These are phyloP conservation scores for Reticulitermes speratus DNA, from an alignment of 1,140 invertebrate genomes.

Conservation along the genomic window DNA sequence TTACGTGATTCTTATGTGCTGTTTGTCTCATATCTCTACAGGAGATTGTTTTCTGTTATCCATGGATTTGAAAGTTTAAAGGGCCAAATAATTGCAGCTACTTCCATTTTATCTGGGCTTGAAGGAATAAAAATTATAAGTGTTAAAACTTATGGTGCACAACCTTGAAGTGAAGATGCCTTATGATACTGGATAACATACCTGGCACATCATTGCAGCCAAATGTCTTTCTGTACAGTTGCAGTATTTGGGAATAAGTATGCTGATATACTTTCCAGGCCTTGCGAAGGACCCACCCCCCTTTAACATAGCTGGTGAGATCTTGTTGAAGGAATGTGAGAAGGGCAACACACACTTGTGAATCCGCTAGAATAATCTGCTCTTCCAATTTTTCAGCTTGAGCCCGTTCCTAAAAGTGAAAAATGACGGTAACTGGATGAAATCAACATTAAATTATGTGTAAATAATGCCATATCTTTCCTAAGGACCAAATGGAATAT, in stretches of 20 bases:
- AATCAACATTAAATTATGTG: too few species aligned
- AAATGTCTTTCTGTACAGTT: slow-evolving; percentile 48
- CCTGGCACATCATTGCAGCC: slow-evolving; percentile 7
- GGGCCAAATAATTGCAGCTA: too few species aligned
- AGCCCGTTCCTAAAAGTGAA: slow-evolving; percentile 35
- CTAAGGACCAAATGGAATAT: too few species aligned
- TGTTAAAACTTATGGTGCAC: too few species aligned
- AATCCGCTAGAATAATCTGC: slow-evolving; percentile 68
- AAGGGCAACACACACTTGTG: slow-evolving; percentile 63
- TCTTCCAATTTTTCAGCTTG: slow-evolving; percentile 57
- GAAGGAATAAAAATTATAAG: too few species aligned
- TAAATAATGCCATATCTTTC: too few species aligned
- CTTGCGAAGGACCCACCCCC: slow-evolving; percentile 69
- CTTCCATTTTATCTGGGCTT: too few species aligned
- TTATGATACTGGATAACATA: not conserved
- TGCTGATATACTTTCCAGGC: slow-evolving; percentile 74
- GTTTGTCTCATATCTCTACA: too few species aligned
- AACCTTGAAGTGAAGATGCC: too few species aligned
- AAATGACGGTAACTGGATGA: not conserved
- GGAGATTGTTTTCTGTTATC: too few species aligned
- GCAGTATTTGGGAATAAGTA: slow-evolving; percentile 60
- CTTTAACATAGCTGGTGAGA: slow-evolving; percentile 65
- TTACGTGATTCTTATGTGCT: too few species aligned
- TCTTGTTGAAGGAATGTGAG: slow-evolving; percentile 66
- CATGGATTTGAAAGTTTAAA: too few species aligned